Percentiles rank a stretch among this genome's conserved stretches.
Evolutionary conservation across 2,113 vertebrate genomes (phyloP).

Genomic region (Raja brachyura): DNA sequence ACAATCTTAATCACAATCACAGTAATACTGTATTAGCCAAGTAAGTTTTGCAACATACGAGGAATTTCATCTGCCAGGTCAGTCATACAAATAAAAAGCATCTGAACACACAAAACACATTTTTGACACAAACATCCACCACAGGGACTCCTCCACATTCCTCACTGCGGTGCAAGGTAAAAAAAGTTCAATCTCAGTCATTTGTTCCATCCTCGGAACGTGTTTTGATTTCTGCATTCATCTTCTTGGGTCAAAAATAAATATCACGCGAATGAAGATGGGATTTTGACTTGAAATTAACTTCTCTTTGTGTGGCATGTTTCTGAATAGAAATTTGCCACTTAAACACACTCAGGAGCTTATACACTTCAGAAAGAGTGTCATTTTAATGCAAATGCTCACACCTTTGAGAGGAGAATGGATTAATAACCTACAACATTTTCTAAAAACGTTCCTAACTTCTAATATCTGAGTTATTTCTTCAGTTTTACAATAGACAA

Average conservation of each 20-base stretch:
- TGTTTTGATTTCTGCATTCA: background rate
- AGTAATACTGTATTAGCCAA: no score
- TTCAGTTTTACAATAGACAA: background rate
- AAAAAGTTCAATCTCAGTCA: background rate
- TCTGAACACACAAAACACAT: no score
- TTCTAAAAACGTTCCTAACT: background rate
- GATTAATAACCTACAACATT: background rate
- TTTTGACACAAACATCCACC: no score
- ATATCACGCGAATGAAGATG: background rate
- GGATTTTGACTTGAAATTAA: background rate
- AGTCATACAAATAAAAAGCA: no score
- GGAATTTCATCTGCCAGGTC: no score
- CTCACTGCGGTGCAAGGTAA: no score
- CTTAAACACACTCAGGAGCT: no score
- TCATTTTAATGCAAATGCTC: background rate
- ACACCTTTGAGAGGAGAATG: background rate
- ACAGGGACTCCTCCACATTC: no score
- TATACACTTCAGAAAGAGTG: background rate
- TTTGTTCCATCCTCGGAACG: background rate
- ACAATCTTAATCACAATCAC: no score
- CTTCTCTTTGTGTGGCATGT: background rate
- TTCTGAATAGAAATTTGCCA: background rate
- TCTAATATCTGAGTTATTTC: background rate
- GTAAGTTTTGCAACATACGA: no score
- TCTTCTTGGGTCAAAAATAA: background rate